phyloP scores from a whole-genome alignment of 2,797 vertebrate species.

The Darevskia mixta region DNA sequence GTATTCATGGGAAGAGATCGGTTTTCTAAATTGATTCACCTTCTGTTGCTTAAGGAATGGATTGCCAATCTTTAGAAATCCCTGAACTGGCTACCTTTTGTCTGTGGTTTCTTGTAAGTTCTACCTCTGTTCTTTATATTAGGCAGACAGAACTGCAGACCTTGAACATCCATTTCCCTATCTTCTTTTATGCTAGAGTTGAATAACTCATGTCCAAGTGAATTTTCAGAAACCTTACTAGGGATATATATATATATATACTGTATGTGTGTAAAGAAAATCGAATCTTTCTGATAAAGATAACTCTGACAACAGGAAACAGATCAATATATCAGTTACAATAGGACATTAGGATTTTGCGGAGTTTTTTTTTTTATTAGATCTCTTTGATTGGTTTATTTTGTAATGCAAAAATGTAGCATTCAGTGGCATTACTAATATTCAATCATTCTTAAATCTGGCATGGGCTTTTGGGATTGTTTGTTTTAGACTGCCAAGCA shows the following conservation, averaged over 20 bases:
- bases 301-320: not conserved
- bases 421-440: not conserved
- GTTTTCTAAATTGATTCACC: slow-evolving; percentile 24
- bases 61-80: not conserved
- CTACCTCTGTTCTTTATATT: slow-evolving; percentile 25
- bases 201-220: not conserved
- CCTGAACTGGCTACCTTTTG: not conserved
- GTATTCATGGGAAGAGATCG: not conserved
- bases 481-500: not conserved
- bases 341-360: not conserved
- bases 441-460: not conserved
- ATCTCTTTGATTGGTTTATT: not conserved
- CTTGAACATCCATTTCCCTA: not conserved
- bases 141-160: slow-evolving; percentile 12
- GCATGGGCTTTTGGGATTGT: not conserved
- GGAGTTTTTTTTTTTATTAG: not conserved
- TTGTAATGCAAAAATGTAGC: not conserved
- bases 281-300: not conserved
- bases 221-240: slow-evolving; percentile 2
- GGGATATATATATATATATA: not conserved
- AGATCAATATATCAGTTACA: not conserved
- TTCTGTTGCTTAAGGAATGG: not conserved
- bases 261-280: too few species aligned
- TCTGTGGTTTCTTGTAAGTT: not conserved
- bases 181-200: not conserved